Evolutionary conservation across 2,888 invertebrate genomes (phyloP).

Genomic region (Abrostola triplasia): DNA sequence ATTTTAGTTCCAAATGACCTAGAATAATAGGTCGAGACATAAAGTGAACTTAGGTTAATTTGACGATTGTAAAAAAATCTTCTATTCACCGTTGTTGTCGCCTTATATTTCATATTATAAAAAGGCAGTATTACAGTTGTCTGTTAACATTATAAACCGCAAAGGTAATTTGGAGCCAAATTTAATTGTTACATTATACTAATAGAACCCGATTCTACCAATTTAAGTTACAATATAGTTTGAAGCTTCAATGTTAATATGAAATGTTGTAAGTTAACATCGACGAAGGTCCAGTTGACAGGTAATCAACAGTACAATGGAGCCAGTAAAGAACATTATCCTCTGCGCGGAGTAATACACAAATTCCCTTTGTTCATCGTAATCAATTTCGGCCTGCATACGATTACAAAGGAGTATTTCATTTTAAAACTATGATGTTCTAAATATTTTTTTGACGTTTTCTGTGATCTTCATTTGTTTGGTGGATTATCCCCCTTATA

Average conservation of each 20-base stretch:
- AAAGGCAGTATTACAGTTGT: too few species aligned
- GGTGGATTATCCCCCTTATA: too few species aligned
- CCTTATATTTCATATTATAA: too few species aligned
- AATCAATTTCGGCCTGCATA: constrained; percentile 3
- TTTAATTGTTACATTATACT: too few species aligned
- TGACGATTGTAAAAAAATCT: too few species aligned
- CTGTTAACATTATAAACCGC: too few species aligned
- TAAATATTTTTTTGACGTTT: constrained; percentile 5
- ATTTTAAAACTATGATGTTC: constrained; percentile 4
- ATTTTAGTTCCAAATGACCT: neutral
- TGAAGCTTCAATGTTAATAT: too few species aligned
- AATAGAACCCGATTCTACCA: too few species aligned
- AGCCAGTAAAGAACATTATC: neutral
- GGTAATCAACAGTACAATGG: constrained; percentile 3
- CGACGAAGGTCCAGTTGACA: constrained; percentile 3
- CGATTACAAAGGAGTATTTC: constrained; percentile 1
- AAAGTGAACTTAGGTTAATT: too few species aligned
- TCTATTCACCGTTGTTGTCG: too few species aligned
- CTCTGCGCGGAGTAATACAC: neutral
- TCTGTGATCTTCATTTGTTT: constrained; percentile 18
- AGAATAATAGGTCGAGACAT: too few species aligned
- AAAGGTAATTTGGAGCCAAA: too few species aligned
- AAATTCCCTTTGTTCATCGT: constrained; percentile 8
- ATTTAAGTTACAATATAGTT: neutral
- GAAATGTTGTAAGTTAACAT: neutral